Percentiles rank a stretch among this genome's conserved stretches.
Conservation (phyloP, 2,797 vertebrate species). For the Zenarchopterus dispar region DNA sequence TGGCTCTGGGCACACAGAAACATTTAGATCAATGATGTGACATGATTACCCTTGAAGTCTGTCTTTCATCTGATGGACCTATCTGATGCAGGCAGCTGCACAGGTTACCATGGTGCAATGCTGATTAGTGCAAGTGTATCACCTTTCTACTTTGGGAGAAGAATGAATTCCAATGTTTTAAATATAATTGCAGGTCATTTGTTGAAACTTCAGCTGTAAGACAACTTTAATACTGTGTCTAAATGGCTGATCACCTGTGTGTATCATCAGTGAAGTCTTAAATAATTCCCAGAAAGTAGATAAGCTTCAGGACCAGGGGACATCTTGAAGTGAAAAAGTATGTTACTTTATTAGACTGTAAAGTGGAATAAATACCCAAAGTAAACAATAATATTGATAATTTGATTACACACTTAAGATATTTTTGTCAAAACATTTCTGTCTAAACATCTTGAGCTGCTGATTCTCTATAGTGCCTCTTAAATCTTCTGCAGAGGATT, state of each 20-base stretch:
- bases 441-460: constrained; percentile 14
- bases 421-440: constrained; percentile 8
- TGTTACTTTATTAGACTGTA: constrained; percentile 35
- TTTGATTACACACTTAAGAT: neutral
- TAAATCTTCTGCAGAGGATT: constrained; percentile 12
- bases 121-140: constrained; percentile 3
- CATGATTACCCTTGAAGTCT: constrained; percentile 45
- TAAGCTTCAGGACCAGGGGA: constrained; percentile 46
- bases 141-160: constrained; percentile 11
- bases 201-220: neutral
- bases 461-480: constrained; percentile 9
- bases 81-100: constrained; percentile 5
- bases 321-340: constrained; percentile 9
- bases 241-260: constrained; percentile 16
- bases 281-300: constrained; percentile 3
- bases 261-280: too few relatives aligned
- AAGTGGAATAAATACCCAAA: constrained; percentile 10
- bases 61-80: constrained; percentile 38
- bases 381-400: constrained; percentile 19
- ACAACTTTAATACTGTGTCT: constrained; percentile 6
- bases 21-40: constrained; percentile 61
- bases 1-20: constrained; percentile 81
- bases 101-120: neutral
- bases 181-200: constrained; percentile 9
- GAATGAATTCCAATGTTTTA: constrained; percentile 3